Evolutionary conservation across 2,888 invertebrate species (phyloP).

Genomic region (Eristalis tenax): DNA sequence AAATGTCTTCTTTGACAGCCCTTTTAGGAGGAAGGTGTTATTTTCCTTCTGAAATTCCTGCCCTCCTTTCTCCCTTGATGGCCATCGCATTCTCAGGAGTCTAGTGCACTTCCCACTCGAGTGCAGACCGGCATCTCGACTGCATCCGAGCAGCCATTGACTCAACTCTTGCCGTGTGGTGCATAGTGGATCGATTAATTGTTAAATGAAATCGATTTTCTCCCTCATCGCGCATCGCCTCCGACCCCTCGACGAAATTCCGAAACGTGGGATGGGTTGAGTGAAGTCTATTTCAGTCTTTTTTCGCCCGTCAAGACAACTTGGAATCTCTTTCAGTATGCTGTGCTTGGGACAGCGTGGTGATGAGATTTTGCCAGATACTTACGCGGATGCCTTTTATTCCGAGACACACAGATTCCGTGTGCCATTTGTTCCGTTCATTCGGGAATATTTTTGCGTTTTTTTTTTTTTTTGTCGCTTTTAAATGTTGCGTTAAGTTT

Average conservation of each 20-base stretch:
- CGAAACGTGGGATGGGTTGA: conserved; percentile 8
- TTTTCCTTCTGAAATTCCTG: neutral
- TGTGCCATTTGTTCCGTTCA: conserved; percentile 27
- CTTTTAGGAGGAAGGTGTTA: conserved; percentile 8
- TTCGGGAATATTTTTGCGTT: neutral
- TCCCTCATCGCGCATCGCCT: conserved; percentile 1
- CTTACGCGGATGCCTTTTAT: conserved; percentile 29
- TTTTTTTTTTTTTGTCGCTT: neutral
- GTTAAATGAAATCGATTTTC: conserved; percentile 42
- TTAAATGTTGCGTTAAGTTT: neutral
- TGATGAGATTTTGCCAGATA: conserved; percentile 26
- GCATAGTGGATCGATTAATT: conserved; percentile 55
- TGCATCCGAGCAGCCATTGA: conserved; percentile 27
- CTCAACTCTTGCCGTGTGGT: neutral
- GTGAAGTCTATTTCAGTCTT: conserved; percentile 46
- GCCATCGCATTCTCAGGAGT: conserved; percentile 28
- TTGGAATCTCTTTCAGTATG: conserved; percentile 18
- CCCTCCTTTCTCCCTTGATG: neutral
- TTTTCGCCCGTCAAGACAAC: neutral
- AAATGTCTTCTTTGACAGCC: neutral
- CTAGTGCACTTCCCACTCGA: conserved; percentile 17
- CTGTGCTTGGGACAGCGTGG: conserved; percentile 18
- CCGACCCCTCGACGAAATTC: neutral
- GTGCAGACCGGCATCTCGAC: conserved; percentile 10
- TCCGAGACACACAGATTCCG: conserved; percentile 40